These are phyloP conservation scores for Morus bassanus DNA, from an alignment of 2,797 vertebrate species.

Conservation along the genomic window DNA sequence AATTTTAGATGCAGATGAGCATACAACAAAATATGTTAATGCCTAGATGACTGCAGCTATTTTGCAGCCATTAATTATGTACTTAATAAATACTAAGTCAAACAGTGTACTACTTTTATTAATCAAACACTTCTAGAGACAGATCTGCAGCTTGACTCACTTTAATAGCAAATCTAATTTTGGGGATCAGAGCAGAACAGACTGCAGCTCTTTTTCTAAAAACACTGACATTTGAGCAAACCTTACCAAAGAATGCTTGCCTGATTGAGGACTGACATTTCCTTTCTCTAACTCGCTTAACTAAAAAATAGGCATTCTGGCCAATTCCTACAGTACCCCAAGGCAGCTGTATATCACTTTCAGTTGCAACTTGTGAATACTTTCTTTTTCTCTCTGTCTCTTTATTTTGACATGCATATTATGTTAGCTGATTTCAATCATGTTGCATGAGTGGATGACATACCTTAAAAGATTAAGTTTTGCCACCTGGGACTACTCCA, in stretches of 20 bases:
- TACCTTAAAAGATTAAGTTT: constrained; percentile 78
- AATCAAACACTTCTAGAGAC: constrained; percentile 59
- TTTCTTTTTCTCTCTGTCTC: constrained; percentile 67
- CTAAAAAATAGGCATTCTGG: constrained; percentile 67
- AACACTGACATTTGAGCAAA: constrained; percentile 74
- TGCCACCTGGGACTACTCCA: constrained; percentile 74
- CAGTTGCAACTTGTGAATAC: constrained; percentile 62
- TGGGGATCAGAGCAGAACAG: constrained; percentile 74
- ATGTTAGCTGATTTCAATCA: constrained; percentile 74
- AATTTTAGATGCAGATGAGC: constrained; percentile 26
- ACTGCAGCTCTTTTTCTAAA: constrained; percentile 55
- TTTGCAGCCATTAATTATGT: constrained; percentile 78
- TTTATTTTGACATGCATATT: constrained; percentile 72
- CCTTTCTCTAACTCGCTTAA: constrained; percentile 74
- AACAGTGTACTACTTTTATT: constrained; percentile 73
- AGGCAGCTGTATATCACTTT: constrained; percentile 70
- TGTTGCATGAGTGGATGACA: constrained; percentile 68
- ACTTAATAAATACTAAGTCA: constrained; percentile 79
- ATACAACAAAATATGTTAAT: constrained; percentile 77
- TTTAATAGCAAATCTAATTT: constrained; percentile 77
- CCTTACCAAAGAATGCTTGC: constrained; percentile 73
- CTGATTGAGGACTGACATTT: constrained; percentile 76
- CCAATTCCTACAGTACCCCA: constrained; percentile 62
- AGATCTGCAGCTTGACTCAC: constrained; percentile 51
- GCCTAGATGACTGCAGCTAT: constrained; percentile 75